A percentile compares a stretch with the other conserved stretches of the same genome.
Evolutionary conservation across 2,797 vertebrate genomes (phyloP).

Genomic region (Prionace glauca): DNA sequence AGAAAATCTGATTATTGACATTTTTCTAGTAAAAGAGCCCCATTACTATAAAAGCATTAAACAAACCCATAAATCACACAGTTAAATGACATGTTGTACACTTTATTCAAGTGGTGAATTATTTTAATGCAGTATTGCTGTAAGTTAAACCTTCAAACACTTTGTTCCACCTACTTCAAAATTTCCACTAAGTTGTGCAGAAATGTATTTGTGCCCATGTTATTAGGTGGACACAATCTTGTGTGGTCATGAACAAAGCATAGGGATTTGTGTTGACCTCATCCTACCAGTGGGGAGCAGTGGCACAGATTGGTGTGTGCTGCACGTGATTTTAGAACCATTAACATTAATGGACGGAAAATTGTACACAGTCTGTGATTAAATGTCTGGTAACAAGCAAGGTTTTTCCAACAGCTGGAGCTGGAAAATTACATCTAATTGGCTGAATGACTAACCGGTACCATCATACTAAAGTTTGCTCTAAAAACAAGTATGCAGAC

Average conservation of each 20-base stretch:
- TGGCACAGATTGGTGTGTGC: not conserved
- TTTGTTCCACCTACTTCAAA: not conserved
- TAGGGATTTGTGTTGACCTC: not conserved
- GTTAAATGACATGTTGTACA: not conserved
- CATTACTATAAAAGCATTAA: conserved; percentile 32
- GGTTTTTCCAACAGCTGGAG: not conserved
- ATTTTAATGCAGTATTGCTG: not conserved
- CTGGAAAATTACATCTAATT: conserved; percentile 16
- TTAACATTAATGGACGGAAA: conserved; percentile 19
- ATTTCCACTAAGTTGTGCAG: not conserved
- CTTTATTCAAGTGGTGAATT: not conserved
- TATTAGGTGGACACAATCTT: not conserved
- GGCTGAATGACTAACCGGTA: not conserved
- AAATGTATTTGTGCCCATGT: not conserved
- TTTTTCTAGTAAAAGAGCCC: not conserved
- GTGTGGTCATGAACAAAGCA: not conserved
- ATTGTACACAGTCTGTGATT: not conserved
- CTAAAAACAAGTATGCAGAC: not conserved
- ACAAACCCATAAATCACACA: conserved; percentile 18
- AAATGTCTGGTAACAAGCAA: not conserved
- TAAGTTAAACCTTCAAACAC: conserved; percentile 12
- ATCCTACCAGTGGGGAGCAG: not conserved
- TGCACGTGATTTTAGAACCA: not conserved
- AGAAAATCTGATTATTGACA: not conserved
- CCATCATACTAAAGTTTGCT: not conserved